These are phyloP conservation scores for Sycophila texana DNA, from an alignment of 2,888 invertebrate species.

Conservation along the genomic window DNA sequence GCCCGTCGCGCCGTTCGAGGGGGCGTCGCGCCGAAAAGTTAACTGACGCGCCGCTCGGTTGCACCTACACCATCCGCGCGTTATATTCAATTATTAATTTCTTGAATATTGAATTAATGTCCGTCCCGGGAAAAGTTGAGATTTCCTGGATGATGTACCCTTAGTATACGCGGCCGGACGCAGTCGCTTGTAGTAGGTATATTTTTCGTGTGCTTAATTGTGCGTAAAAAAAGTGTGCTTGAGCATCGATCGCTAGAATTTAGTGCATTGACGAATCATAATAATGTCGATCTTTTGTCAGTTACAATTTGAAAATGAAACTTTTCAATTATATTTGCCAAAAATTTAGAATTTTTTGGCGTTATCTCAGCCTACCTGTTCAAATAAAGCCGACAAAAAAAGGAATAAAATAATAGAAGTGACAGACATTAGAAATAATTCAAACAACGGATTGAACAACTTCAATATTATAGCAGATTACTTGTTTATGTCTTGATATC, in stretches of 20 bases:
- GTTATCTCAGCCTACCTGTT: too few species aligned
- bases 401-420: too few species aligned
- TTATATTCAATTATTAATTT: slow-evolving; percentile 67
- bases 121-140: slow-evolving; percentile 62
- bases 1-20: neutral
- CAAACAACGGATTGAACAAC: too few species aligned
- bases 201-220: neutral
- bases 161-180: slow-evolving; percentile 1
- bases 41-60: slow-evolving; percentile 63
- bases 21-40: slow-evolving; percentile 63
- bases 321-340: too few species aligned
- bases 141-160: slow-evolving; percentile 56
- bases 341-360: too few species aligned
- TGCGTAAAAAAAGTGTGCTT: neutral
- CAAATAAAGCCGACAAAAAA: too few species aligned
- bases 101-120: slow-evolving; percentile 68
- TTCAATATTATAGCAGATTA: too few species aligned
- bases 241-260: neutral
- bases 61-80: slow-evolving; percentile 59
- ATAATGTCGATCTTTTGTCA: too few species aligned
- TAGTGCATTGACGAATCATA: slow-evolving; percentile 21
- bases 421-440: too few species aligned
- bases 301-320: too few species aligned
- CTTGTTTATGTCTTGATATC: too few species aligned
- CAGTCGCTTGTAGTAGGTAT: neutral